Percentiles rank a stretch among this genome's conserved stretches.
Evolutionary conservation across 2,797 vertebrate genomes (phyloP).

Genomic region (Crax fasciolata): DNA sequence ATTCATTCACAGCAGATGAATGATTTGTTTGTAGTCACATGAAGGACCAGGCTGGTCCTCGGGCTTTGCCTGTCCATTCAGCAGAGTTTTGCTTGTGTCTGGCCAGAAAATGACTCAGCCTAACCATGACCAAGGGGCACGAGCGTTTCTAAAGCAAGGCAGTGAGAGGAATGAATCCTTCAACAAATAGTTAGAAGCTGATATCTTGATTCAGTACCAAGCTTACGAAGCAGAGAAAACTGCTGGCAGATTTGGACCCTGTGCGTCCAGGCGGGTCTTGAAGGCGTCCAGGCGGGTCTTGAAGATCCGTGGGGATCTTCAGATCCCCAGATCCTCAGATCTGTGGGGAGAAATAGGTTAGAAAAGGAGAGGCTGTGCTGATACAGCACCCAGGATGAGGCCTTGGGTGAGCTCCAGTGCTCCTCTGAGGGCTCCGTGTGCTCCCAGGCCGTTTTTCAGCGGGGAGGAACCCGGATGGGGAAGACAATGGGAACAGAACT

Average conservation of each 20-base stretch:
- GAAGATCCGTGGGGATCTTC: no score
- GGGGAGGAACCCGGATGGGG: conserved; percentile 18
- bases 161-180: not conserved
- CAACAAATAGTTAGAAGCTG: not conserved
- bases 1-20: not conserved
- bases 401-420: not conserved
- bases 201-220: not conserved
- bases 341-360: not conserved
- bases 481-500: not conserved
- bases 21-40: conserved; percentile 28
- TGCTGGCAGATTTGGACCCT: not conserved
- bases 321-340: no score
- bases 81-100: conserved; percentile 33
- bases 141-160: not conserved
- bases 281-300: no score
- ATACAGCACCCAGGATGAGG: conserved; percentile 34
- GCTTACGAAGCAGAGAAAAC: not conserved
- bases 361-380: conserved; percentile 3
- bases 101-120: conserved; percentile 64
- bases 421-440: not conserved
- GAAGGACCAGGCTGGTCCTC: not conserved
- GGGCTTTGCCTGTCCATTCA: conserved; percentile 38
- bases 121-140: conserved; percentile 22
- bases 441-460: conserved; percentile 4
- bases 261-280: no score